phyloP scores from a whole-genome alignment of 2,797 vertebrate species.

The Limosa lapponica region DNA sequence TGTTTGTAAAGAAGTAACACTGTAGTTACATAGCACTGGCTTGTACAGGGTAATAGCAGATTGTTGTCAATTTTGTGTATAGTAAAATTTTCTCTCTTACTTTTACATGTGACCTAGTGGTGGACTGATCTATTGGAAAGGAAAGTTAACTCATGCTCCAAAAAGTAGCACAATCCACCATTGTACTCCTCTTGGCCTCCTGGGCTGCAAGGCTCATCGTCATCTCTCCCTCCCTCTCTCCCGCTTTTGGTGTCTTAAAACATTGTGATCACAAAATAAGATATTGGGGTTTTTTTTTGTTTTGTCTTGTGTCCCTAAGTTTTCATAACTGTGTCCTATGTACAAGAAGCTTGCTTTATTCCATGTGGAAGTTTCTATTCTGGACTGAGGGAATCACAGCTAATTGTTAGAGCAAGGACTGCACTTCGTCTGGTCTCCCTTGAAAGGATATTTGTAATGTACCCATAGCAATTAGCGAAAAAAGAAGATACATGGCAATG shows the following conservation, averaged over 20 bases:
- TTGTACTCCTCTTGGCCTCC: not conserved
- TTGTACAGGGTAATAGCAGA: not conserved
- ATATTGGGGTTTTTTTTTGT: not conserved
- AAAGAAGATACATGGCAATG: not conserved
- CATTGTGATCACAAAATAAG: not conserved
- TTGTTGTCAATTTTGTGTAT: not conserved
- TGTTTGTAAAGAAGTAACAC: not conserved
- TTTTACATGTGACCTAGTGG: not conserved
- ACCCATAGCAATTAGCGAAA: not conserved
- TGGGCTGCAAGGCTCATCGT: not conserved
- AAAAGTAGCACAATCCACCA: accelerated
- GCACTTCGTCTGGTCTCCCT: not conserved
- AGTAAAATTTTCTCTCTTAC: not conserved
- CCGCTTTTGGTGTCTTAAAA: not conserved
- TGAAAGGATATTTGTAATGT: not conserved
- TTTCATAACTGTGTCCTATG: not conserved
- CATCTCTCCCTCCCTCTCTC: not conserved
- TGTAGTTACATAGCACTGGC: not conserved
- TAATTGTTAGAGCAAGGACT: not conserved
- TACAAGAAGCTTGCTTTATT: not conserved
- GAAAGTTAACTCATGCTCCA: not conserved
- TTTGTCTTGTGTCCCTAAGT: not conserved
- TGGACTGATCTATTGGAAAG: not conserved
- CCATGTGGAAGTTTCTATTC: not conserved
- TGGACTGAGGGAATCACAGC: not conserved